Evolutionary conservation across 2,797 vertebrate genomes (phyloP), one percentile per base, ranked within the genome.

Genomic region (Ctenopoma multispine): DNA sequence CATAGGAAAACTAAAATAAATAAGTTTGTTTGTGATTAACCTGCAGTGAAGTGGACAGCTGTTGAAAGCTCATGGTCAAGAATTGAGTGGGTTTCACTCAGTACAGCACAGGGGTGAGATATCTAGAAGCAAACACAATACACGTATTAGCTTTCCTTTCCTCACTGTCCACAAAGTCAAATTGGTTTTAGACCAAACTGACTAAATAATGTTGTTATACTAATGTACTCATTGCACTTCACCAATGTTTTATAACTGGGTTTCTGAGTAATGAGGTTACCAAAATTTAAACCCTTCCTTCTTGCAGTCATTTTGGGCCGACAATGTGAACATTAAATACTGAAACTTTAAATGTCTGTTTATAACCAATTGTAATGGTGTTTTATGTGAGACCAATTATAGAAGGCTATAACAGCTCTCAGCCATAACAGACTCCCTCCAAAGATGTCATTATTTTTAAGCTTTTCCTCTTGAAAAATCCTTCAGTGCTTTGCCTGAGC

Each of bases 391-490:
- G 62, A 44, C 49, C 59, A 86, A 83, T 77, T 80, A 74, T 31
- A 72, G 59, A 70, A 62, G 44, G 53, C 73, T 67, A 17, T 68
- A 75, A 63, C 65, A 72, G 77, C 80, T 77, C 69, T 86, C 61
- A 77, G 69, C 64, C 59, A 76, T 72, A 80, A 80, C 46, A 79
- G 58, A 79, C 75, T 84, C 40, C 56, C 62, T 87, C 66, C 60
- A 78, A 87, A 86, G 81, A 85, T 84, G 82, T 89, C 82, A 81
- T 90, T 84, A 84, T 87, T 85, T 87, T 79, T 67, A 81, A 86
- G 79, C 78, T 74, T 78, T 81, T 80, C 63, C 79, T 87, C 79
- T 85, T 72, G 20, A 83, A 80, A 79, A 60, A 66, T 73, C 58
- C 72, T 66, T 67, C 63, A 69, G 61, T 77, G 77, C 58, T 77